Base-by-base conservation (phyloP, 23 tunicate genomes). In the Pegea sp. region DNA sequence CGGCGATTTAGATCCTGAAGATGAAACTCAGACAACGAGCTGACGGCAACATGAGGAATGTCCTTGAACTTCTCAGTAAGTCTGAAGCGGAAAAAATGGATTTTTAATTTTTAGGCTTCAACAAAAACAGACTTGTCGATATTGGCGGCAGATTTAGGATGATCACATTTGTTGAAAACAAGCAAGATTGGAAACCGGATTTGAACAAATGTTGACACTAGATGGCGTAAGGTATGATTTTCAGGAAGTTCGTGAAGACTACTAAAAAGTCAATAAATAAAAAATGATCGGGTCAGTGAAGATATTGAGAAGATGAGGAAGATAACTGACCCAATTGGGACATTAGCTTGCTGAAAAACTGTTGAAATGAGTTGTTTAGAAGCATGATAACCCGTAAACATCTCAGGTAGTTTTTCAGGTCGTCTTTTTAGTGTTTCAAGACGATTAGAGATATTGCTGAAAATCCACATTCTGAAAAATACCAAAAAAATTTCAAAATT, bases 361-460 rank as follows among this genome's bases (percentile, higher is more conserved):
- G 28, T 26, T 1, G 48, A 42, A 7, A 62, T 44, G n/a, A 62
- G 3, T 20, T 48, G 55, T 1, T 34, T 34, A 5, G 67, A 26
- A 5, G 56, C 54, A 24, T 62, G 67, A 28, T 62, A 62, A 11
- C 67, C 67, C 8, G 67, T 62, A 18, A 62, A 62, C 67, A 62
- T 62, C 19, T 23, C 56, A 18, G 22, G 11, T 29, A 62, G 49
- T 24, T 38, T 48, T 26, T 46, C 8, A 3, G 55, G 67, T 1
- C 55, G 34, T 18, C 26, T 62, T 25, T 6, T 4, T 4, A 48
- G 48, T 18, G 16, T 48, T n/a, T 62, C 67, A 55, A 55, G 49
- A 26, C 49, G 48, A 28, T 44, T 16, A 31, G 1, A 3, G 26
- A 62, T 19, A 38, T 62, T 62, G 1, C 30, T 21, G 56, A 19